Percentiles rank a stretch among this genome's conserved stretches.
Evolutionary conservation across 2,113 vertebrate genomes (phyloP).

Genomic region (Acrocephalus kingi): DNA sequence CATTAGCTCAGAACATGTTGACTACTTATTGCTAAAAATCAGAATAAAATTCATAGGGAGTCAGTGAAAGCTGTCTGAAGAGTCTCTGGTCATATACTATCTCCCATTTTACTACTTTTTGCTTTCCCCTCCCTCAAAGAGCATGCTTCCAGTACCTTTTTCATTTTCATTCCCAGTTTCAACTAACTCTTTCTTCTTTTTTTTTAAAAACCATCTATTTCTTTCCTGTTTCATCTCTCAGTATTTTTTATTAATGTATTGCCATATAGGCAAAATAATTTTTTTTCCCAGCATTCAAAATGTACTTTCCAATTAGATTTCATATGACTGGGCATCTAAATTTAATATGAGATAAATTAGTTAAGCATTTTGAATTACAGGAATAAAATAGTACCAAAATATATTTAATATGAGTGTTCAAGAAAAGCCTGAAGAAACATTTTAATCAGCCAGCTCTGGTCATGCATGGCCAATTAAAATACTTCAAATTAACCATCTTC

Average conservation of each 20-base stretch:
- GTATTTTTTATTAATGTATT: not conserved
- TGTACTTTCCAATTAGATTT: not conserved
- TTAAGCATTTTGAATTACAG: not conserved
- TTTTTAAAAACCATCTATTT: not conserved
- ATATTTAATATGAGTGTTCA: slow-evolving; percentile 6
- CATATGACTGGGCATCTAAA: not conserved
- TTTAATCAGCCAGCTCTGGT: slow-evolving; percentile 19
- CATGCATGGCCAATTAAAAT: slow-evolving; percentile 39
- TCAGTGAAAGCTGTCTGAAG: not conserved
- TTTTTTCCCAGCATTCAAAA: not conserved
- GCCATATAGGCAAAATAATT: not conserved
- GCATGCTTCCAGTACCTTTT: not conserved
- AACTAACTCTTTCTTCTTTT: not conserved
- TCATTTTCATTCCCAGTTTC: not conserved
- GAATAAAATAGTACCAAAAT: not conserved
- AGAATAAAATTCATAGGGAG: not conserved
- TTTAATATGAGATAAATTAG: not conserved
- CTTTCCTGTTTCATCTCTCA: not conserved
- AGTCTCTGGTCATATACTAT: not conserved
- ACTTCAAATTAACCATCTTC: not conserved
- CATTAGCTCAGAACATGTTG: not conserved
- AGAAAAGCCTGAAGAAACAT: slow-evolving; percentile 18
- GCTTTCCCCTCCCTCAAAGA: not conserved
- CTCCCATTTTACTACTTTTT: not conserved
- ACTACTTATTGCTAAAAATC: not conserved